phyloP scores from a whole-genome alignment of 2,113 vertebrate genomes.

The Elanus axillaris region DNA sequence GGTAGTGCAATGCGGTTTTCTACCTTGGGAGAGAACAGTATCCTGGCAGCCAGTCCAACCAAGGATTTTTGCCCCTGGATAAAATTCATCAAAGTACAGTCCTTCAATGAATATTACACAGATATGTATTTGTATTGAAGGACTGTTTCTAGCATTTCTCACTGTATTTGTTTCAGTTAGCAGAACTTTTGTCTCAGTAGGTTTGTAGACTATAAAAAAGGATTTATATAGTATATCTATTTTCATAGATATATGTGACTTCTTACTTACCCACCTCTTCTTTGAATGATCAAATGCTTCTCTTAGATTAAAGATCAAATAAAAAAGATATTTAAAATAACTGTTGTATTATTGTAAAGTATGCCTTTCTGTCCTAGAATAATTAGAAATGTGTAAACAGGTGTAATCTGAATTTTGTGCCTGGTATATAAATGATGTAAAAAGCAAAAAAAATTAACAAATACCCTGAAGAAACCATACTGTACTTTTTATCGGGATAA shows the following conservation, averaged over 20 bases:
- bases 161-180: background rate
- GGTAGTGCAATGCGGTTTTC: background rate
- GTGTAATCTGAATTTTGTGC: background rate
- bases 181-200: background rate
- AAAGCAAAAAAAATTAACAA: background rate
- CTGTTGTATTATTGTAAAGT: background rate
- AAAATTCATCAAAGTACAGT: background rate
- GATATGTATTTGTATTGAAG: background rate
- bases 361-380: background rate
- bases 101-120: background rate
- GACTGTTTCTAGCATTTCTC: background rate
- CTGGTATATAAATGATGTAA: background rate
- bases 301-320: background rate
- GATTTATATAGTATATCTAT: background rate
- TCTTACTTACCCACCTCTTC: background rate
- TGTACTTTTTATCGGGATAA: constrained; percentile 24
- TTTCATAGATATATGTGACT: background rate
- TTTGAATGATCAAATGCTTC: background rate
- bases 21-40: background rate
- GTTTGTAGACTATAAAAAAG: background rate
- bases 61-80: background rate
- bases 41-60: background rate
- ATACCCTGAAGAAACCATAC: background rate
- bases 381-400: background rate
- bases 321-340: background rate